Evolutionary conservation across 2,113 vertebrate species (phyloP).

Genomic region (Nerophis lumbriciformis): DNA sequence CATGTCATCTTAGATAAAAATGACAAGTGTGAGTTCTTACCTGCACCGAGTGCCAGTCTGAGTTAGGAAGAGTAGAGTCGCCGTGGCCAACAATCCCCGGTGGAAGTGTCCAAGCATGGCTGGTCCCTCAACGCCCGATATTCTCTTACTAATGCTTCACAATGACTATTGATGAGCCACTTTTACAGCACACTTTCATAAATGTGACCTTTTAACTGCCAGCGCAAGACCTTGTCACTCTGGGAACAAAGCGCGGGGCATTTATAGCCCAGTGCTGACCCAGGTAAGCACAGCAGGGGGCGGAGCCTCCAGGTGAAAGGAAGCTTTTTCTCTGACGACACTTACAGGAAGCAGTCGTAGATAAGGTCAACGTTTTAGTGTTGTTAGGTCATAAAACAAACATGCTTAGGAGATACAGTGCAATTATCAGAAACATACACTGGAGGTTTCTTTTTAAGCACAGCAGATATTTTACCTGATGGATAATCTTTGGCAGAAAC

Average conservation of each 20-base stretch:
- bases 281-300: conserved; percentile 43
- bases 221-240: conserved; percentile 5
- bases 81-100: conserved; percentile 37
- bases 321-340: conserved; percentile 5
- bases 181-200: conserved; percentile 3
- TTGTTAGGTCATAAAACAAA: conserved; percentile 18
- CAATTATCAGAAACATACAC: too few species aligned
- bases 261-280: conserved; percentile 30
- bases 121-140: conserved; percentile 32
- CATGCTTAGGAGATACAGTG: background rate
- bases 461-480: too few species aligned
- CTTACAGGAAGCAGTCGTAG: conserved; percentile 27
- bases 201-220: conserved; percentile 1
- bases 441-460: too few species aligned
- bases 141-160: conserved; percentile 27
- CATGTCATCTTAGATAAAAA: background rate
- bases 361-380: conserved; percentile 16
- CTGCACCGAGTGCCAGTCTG: conserved; percentile 43
- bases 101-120: conserved; percentile 45
- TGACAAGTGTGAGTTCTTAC: conserved; percentile 33
- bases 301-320: conserved; percentile 20
- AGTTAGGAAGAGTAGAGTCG: conserved; percentile 43
- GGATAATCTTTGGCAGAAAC: too few species aligned
- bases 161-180: conserved; percentile 29
- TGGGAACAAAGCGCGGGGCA: conserved; percentile 1